phyloP scores from a whole-genome alignment of 1,140 invertebrate genomes.

The Harpegnathos saltator region DNA sequence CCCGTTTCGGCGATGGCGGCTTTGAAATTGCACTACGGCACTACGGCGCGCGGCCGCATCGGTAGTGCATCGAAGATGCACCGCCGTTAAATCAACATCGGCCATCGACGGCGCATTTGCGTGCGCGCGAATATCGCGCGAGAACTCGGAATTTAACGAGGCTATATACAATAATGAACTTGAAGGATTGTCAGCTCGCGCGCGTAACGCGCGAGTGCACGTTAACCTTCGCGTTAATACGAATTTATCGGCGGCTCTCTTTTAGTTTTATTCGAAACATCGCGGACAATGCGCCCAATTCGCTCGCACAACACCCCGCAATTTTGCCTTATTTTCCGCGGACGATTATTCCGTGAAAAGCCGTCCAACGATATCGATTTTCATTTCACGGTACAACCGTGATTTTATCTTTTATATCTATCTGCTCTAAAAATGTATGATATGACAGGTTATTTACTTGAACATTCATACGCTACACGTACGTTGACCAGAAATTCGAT shows the following conservation, averaged over 20 bases:
- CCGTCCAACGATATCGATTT: constrained; percentile 49
- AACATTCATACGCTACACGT: constrained; percentile 26
- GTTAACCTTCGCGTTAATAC: constrained; percentile 13
- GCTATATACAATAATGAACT: too few species aligned
- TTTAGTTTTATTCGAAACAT: constrained; percentile 31
- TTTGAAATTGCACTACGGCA: not conserved
- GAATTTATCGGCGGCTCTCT: constrained; percentile 30
- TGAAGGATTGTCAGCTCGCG: too few species aligned
- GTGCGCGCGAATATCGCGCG: not conserved
- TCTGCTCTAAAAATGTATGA: constrained; percentile 46
- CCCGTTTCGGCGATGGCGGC: not conserved
- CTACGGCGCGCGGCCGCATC: not conserved
- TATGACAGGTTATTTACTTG: constrained; percentile 53
- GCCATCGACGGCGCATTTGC: too few species aligned
- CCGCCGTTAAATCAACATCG: not conserved
- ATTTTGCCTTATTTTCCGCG: constrained; percentile 23
- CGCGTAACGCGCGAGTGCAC: not conserved
- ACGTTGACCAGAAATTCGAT: constrained; percentile 28
- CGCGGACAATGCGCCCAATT: constrained; percentile 8
- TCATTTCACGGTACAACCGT: not conserved
- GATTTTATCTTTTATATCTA: constrained; percentile 59
- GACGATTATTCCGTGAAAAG: constrained; percentile 31
- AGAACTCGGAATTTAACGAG: not conserved
- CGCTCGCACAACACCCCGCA: not conserved
- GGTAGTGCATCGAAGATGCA: not conserved